phyloP scores from a whole-genome alignment of 2,888 invertebrate species.

The Camponotus fellah region DNA sequence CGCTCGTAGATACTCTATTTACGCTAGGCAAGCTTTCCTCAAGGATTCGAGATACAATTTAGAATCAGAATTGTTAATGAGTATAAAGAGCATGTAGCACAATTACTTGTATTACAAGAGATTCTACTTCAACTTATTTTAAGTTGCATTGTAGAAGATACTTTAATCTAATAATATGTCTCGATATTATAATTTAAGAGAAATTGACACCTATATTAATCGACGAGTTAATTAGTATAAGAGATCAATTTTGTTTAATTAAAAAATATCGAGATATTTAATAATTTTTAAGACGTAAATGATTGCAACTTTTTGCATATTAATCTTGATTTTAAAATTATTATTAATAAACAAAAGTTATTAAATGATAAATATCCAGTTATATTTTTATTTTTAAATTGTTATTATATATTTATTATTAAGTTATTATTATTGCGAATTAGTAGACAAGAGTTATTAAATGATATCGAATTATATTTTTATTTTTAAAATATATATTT shows the following conservation, averaged over 20 bases:
- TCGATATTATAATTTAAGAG: not conserved
- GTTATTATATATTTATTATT: too few relatives aligned
- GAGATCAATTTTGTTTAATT: not conserved
- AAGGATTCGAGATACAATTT: not conserved
- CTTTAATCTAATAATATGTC: constrained; percentile 3
- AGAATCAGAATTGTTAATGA: not conserved
- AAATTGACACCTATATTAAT: not conserved
- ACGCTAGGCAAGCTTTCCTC: not conserved
- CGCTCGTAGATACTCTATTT: not conserved
- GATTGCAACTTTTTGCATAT: not conserved
- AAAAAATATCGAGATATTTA: not conserved
- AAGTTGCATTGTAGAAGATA: not conserved
- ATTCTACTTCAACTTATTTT: not conserved
- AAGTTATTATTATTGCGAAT: not conserved
- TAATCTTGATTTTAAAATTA: not conserved
- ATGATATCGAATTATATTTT: not conserved
- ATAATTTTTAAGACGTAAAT: not conserved
- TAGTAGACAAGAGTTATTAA: not conserved
- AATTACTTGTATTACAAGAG: not conserved
- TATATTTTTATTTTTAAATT: too few relatives aligned
- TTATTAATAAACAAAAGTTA: not conserved
- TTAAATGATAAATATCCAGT: not conserved
- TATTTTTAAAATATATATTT: too few relatives aligned
- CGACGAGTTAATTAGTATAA: not conserved
- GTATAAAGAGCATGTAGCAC: not conserved